phyloP scores from a whole-genome alignment of 2,888 invertebrate species.

The Sturmia bella region DNA sequence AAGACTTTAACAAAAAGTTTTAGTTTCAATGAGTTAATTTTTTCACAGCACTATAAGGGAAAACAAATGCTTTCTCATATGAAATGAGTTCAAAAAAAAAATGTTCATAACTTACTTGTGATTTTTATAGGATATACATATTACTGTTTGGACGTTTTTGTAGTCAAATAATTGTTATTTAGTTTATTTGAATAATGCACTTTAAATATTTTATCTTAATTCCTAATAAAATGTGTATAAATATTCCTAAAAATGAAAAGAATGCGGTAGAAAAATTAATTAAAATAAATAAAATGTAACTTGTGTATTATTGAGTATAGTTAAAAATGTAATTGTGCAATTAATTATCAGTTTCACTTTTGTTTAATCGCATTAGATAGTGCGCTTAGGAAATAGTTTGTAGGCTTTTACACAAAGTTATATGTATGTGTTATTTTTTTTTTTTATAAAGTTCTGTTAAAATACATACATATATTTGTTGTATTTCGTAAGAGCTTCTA shows the following conservation, averaged over 20 bases:
- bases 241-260: constrained; percentile 76
- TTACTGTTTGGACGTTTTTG: constrained; percentile 65
- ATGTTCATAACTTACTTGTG: constrained; percentile 59
- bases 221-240: constrained; percentile 81
- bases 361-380: too few species aligned
- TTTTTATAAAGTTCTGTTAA: too few species aligned
- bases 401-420: too few species aligned
- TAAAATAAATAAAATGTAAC: constrained; percentile 26
- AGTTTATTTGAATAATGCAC: constrained; percentile 64
- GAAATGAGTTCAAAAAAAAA: constrained; percentile 38
- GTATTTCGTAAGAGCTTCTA: too few species aligned
- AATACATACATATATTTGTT: too few species aligned
- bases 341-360: too few species aligned
- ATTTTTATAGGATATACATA: constrained; percentile 55
- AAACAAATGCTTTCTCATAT: constrained; percentile 13
- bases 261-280: constrained; percentile 53
- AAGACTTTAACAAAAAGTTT: too few species aligned
- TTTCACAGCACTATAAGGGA: constrained; percentile 62
- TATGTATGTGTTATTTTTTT: too few species aligned
- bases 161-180: constrained; percentile 46
- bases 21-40: neutral
- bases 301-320: constrained; percentile 1
- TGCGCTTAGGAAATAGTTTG: too few species aligned
- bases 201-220: constrained; percentile 69
- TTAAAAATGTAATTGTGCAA: constrained; percentile 18